Evolutionary conservation across 1,140 invertebrate genomes (phyloP).

Genomic region (Drosophila truncata): DNA sequence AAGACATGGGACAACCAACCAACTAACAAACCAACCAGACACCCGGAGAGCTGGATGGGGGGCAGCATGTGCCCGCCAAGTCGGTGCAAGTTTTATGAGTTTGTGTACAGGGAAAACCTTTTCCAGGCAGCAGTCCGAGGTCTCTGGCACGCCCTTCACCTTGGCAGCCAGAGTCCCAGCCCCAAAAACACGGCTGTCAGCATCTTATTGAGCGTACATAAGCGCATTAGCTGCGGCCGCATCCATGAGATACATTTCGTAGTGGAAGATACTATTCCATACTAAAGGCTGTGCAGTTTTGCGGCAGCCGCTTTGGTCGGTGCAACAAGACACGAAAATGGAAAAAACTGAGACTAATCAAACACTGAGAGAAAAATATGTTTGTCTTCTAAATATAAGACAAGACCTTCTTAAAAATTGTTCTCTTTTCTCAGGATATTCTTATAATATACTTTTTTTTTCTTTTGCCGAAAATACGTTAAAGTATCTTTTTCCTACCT

Average conservation of each 20-base stretch:
- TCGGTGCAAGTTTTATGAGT: constrained; percentile 65
- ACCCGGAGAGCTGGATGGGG: constrained; percentile 12
- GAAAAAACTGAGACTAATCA: constrained; percentile 68
- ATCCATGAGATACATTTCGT: constrained; percentile 48
- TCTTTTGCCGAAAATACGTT: not conserved
- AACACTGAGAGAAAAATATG: not conserved
- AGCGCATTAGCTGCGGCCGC: constrained; percentile 77
- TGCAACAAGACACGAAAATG: constrained; percentile 46
- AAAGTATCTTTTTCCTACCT: not conserved
- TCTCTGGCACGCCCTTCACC: constrained; percentile 57
- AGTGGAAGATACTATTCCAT: constrained; percentile 15
- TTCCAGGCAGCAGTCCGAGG: constrained; percentile 44
- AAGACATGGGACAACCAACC: constrained; percentile 28
- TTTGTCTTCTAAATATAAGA: too few species aligned
- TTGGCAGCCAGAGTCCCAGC: constrained; percentile 37
- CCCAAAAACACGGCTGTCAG: constrained; percentile 68
- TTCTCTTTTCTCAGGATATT: not conserved
- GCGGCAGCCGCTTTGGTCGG: constrained; percentile 65
- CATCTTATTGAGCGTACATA: constrained; percentile 79
- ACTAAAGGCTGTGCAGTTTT: constrained; percentile 32
- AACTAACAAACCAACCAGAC: constrained; percentile 17
- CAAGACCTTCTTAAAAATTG: fast-evolving
- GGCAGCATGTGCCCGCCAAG: constrained; percentile 28
- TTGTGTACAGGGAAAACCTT: constrained; percentile 73
- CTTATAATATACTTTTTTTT: not conserved